phyloP scores from a whole-genome alignment of 2,888 invertebrate species.

The Nymphalis c-album region DNA sequence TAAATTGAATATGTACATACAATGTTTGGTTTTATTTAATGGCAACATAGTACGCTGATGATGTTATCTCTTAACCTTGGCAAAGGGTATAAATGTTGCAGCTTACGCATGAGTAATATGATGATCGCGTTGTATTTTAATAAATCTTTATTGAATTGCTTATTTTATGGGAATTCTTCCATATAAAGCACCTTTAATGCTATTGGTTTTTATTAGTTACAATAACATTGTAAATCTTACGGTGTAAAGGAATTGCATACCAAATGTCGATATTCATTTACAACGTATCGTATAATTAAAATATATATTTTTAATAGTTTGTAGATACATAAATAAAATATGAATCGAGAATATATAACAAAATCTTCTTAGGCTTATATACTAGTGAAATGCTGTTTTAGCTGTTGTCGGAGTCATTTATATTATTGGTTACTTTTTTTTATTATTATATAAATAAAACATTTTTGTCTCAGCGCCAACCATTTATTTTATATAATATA shows the following conservation, averaged over 20 bases:
- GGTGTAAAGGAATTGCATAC: no score
- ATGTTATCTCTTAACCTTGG: slow-evolving; percentile 30
- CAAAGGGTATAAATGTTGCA: slow-evolving; percentile 21
- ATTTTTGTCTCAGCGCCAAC: slow-evolving; percentile 18
- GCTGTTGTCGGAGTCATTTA: no score
- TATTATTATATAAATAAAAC: slow-evolving; percentile 3
- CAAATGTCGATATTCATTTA: no score
- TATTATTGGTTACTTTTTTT: no score
- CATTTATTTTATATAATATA: slow-evolving; percentile 4
- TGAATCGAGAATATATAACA: no score
- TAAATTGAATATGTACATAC: slow-evolving; percentile 61
- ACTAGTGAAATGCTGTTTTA: no score
- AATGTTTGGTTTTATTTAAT: slow-evolving; percentile 19
- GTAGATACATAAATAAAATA: no score
- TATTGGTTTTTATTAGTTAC: slow-evolving; percentile 8
- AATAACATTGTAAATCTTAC: neutral
- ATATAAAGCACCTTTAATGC: neutral
- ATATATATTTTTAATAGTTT: no score
- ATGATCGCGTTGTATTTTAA: slow-evolving; percentile 18
- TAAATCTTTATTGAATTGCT: slow-evolving; percentile 19
- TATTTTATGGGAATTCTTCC: slow-evolving; percentile 22
- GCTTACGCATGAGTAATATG: slow-evolving; percentile 24
- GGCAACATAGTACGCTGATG: slow-evolving; percentile 25
- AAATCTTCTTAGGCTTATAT: no score
- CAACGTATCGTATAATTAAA: no score